phyloP scores from a whole-genome alignment of 2,797 vertebrate species.

The Malurus splendens region DNA sequence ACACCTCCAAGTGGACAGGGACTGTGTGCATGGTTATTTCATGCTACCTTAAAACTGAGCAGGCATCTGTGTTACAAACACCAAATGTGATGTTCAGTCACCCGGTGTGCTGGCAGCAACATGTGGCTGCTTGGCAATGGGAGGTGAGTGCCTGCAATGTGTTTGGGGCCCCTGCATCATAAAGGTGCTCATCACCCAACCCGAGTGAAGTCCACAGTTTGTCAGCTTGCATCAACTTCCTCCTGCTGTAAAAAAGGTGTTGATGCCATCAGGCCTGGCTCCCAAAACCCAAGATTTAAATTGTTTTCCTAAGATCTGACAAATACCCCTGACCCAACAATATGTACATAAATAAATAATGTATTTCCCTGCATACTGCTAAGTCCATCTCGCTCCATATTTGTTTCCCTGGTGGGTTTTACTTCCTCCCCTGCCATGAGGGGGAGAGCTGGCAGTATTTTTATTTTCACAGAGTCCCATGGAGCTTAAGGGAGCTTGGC shows the following conservation, averaged over 20 bases:
- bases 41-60: neutral
- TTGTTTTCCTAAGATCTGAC: neutral
- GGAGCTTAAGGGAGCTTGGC: neutral
- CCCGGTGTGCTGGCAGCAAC: neutral
- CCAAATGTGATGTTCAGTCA: neutral
- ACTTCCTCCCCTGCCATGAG: neutral
- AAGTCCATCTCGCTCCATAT: neutral
- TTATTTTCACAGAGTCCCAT: neutral
- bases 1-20: neutral
- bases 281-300: neutral
- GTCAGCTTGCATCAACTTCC: neutral
- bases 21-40: neutral
- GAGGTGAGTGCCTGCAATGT: accelerated
- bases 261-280: neutral
- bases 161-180: neutral
- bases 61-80: neutral
- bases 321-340: neutral
- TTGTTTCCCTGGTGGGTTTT: neutral
- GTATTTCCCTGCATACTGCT: neutral
- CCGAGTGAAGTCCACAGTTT: neutral
- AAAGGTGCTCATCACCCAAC: neutral
- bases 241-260: neutral
- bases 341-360: neutral
- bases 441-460: neutral
- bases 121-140: neutral